Conservation (phyloP, 2,113 vertebrate species). For the Thalassoma bifasciatum region DNA sequence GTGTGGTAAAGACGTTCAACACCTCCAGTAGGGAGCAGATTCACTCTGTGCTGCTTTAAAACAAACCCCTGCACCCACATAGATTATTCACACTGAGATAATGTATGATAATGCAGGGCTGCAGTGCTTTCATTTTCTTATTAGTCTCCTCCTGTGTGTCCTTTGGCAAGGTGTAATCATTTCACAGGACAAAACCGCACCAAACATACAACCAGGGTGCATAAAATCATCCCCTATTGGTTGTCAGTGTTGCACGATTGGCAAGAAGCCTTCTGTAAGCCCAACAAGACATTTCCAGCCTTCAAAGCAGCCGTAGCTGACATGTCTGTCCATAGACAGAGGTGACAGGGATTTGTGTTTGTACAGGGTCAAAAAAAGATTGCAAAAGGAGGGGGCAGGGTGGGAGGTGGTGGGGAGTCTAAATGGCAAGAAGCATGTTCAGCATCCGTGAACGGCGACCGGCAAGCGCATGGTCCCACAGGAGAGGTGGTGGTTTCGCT, state of each 20-base stretch:
- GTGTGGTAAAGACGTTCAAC: constrained; percentile 6
- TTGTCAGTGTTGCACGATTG: constrained; percentile 11
- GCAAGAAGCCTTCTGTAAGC: constrained; percentile 11
- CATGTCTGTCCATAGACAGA: constrained; percentile 14
- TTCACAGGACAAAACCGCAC: constrained; percentile 1
- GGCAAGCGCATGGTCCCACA: constrained; percentile 66
- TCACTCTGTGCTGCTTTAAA: constrained; percentile 13
- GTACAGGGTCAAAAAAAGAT: constrained; percentile 26
- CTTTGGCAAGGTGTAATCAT: constrained; percentile 23
- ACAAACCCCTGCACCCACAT: not conserved
- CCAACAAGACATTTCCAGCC: constrained; percentile 21
- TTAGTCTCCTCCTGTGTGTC: constrained; percentile 33
- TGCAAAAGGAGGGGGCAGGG: constrained; percentile 16
- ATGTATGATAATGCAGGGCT: constrained; percentile 54
- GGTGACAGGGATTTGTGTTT: constrained; percentile 54
- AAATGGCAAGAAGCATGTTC: constrained; percentile 76
- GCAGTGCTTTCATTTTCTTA: constrained; percentile 21
- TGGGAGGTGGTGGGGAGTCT: constrained; percentile 21
- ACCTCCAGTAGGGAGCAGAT: constrained; percentile 15
- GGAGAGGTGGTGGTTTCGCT: constrained; percentile 72
- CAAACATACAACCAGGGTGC: not conserved
- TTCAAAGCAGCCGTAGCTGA: constrained; percentile 4
- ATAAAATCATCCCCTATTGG: not conserved
- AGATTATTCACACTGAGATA: constrained; percentile 27
- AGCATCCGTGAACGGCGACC: constrained; percentile 71